These are phyloP conservation scores for Sepiola atlantica DNA, from an alignment of 2,888 invertebrate species.

Conservation along the genomic window DNA sequence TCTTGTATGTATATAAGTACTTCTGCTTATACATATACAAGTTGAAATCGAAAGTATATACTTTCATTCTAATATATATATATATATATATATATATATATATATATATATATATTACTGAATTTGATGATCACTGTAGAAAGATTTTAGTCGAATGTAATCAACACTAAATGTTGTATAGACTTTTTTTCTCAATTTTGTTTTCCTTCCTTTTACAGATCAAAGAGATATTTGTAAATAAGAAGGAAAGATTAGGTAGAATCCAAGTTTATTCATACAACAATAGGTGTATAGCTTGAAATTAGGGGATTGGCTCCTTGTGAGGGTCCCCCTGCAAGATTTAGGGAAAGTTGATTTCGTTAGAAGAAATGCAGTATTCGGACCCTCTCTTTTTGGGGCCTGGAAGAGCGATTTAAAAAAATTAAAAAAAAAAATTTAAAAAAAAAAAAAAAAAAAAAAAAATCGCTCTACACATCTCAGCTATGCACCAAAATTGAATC, in stretches of 20 bases:
- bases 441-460: no score
- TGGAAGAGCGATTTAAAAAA: no score
- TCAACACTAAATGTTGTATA: not conserved
- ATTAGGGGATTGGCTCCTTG: no score
- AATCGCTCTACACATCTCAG: no score
- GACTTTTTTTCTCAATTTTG: not conserved
- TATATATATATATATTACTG: not conserved
- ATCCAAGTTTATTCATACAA: not conserved
- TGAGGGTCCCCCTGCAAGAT: no score
- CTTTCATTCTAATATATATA: not conserved
- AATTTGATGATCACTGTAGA: not conserved
- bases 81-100: not conserved
- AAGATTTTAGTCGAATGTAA: not conserved
- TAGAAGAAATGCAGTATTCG: no score
- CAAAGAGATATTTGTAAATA: not conserved
- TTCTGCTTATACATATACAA: not conserved
- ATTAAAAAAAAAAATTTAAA: no score
- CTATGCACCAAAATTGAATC: no score
- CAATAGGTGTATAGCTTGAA: not conserved
- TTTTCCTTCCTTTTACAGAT: not conserved
- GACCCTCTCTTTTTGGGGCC: no score
- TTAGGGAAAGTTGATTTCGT: no score
- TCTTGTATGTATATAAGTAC: not conserved
- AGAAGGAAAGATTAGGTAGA: not conserved
- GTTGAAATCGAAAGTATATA: not conserved